Conservation (phyloP, 2,113 vertebrate species). For the Aplodontia rufa region DNA sequence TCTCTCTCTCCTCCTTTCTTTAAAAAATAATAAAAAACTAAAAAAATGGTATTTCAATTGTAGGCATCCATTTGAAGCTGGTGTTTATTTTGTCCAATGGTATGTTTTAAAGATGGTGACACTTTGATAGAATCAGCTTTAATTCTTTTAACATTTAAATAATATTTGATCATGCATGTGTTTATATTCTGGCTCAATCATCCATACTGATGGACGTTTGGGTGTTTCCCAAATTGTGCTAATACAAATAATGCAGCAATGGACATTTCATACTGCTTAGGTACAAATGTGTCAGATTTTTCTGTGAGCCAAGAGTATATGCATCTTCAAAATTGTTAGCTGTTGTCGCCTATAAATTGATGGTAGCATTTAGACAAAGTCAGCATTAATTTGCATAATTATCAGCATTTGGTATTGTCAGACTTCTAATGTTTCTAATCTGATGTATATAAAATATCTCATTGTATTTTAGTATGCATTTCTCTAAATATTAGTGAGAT, state of each 20-base stretch:
- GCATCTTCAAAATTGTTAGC: background rate
- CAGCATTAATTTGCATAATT: background rate
- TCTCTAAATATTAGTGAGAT: background rate
- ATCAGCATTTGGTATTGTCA: background rate
- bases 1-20: too few relatives aligned
- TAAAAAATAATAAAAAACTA: too few relatives aligned
- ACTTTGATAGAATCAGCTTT: background rate
- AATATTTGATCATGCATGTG: background rate
- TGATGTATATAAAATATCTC: background rate
- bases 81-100: background rate
- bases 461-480: background rate
- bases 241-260: background rate
- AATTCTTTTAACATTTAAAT: conserved; percentile 15
- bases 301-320: background rate
- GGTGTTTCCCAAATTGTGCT: background rate
- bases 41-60: background rate
- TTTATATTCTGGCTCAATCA: background rate
- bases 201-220: background rate
- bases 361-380: background rate
- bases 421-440: background rate
- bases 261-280: background rate
- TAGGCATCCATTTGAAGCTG: background rate
- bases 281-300: background rate
- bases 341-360: background rate
- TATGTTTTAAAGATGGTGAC: background rate